These are phyloP conservation scores for Heteronetta atricapilla DNA, from an alignment of 2,113 vertebrate genomes.

Conservation along the genomic window DNA sequence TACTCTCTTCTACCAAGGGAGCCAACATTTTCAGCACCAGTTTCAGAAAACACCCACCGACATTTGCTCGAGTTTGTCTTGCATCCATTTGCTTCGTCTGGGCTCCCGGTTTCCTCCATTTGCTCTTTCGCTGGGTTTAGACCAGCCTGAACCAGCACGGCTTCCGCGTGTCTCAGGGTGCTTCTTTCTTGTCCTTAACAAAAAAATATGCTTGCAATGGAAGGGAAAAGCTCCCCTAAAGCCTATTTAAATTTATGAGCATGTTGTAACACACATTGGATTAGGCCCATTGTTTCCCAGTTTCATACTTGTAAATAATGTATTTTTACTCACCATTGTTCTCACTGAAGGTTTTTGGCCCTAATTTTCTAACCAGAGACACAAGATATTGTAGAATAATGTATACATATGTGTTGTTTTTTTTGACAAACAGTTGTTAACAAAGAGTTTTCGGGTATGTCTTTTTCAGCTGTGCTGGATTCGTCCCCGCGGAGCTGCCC, in stretches of 20 bases:
- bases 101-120: accelerated
- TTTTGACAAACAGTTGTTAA: not conserved
- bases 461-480: not conserved
- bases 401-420: accelerated
- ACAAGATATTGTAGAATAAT: accelerated
- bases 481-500: accelerated
- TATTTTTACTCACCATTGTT: accelerated
- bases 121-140: not conserved
- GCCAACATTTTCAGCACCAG: accelerated
- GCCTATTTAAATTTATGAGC: not conserved
- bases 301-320: not conserved
- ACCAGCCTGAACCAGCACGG: accelerated
- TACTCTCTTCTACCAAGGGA: not conserved
- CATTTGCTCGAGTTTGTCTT: not conserved
- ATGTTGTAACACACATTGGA: accelerated
- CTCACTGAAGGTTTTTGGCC: accelerated
- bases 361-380: not conserved
- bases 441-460: not conserved
- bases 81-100: not conserved
- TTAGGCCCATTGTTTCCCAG: not conserved
- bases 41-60: not conserved
- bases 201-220: accelerated
- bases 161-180: accelerated
- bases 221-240: not conserved
- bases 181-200: not conserved